Percentiles rank a stretch among this genome's conserved stretches.
phyloP scores from a whole-genome alignment of 2,797 vertebrate species.

The Parambassis ranga region DNA sequence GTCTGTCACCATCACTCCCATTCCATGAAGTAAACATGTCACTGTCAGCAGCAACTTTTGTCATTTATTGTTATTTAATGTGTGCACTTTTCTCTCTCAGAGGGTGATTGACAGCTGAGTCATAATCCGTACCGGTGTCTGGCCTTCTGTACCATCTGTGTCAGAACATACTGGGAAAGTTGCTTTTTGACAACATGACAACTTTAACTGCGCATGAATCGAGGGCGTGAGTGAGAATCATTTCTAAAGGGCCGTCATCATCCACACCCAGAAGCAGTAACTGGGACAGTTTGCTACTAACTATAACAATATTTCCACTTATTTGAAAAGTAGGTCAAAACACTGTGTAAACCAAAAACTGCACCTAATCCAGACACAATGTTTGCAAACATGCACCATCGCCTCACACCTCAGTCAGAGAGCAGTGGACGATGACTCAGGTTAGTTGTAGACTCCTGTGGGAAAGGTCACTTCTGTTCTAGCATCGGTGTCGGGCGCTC shows the following conservation, averaged over 20 bases:
- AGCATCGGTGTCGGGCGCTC: slow-evolving; percentile 22
- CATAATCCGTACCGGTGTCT: slow-evolving; percentile 11
- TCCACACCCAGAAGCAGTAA: neutral
- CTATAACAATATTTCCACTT: slow-evolving; percentile 12
- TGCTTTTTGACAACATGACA: slow-evolving; percentile 7
- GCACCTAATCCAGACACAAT: neutral
- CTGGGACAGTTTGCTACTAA: slow-evolving; percentile 26
- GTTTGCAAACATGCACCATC: slow-evolving; percentile 35
- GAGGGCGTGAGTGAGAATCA: neutral
- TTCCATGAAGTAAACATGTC: slow-evolving; percentile 1
- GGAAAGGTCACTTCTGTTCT: slow-evolving; percentile 40
- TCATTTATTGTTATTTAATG: no score
- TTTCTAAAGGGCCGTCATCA: neutral
- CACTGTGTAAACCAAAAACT: neutral
- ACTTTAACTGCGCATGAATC: neutral
- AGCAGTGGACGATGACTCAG: slow-evolving; percentile 27
- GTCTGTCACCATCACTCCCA: neutral
- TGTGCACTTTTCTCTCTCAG: neutral
- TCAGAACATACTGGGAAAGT: slow-evolving; percentile 28
- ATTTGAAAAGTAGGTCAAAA: slow-evolving; percentile 19
- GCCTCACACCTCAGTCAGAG: slow-evolving; percentile 9
- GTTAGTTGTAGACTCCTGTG: slow-evolving; percentile 32
- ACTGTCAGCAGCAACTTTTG: neutral
- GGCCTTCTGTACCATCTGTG: slow-evolving; percentile 43
- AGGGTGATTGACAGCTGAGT: slow-evolving; percentile 15